Evolutionary conservation across 1,140 invertebrate genomes (phyloP).

Genomic region (Sarcophaga peregrina): DNA sequence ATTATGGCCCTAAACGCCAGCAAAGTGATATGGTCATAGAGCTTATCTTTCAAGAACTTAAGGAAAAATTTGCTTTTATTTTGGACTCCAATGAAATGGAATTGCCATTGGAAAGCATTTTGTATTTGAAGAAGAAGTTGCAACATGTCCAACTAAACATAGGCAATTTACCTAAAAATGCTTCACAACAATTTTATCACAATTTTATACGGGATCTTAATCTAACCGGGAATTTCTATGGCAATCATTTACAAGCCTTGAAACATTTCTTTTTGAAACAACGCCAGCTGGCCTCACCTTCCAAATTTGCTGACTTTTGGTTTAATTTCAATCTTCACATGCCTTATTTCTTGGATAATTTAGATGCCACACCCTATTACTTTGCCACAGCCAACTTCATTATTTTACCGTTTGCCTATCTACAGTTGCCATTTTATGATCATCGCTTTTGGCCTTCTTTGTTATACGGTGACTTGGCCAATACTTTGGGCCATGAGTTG

Average conservation of each 20-base stretch:
- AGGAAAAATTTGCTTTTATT: not conserved
- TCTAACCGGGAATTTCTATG: constrained; percentile 22
- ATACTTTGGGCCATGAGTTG: constrained; percentile 60
- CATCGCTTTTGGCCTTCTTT: constrained; percentile 53
- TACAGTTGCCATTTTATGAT: constrained; percentile 57
- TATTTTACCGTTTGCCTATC: constrained; percentile 58
- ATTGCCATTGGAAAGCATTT: not conserved
- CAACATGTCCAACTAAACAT: constrained; percentile 4
- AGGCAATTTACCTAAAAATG: constrained; percentile 31
- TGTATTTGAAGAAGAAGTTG: constrained; percentile 6
- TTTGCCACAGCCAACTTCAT: constrained; percentile 58
- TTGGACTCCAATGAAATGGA: constrained; percentile 17
- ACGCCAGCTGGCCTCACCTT: not conserved
- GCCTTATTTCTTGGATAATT: constrained; percentile 53
- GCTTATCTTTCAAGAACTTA: not conserved
- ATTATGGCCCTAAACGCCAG: not conserved
- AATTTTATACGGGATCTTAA: not conserved
- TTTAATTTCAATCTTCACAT: constrained; percentile 59
- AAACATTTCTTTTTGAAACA: constrained; percentile 1
- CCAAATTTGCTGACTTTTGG: not conserved
- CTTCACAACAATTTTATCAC: not conserved
- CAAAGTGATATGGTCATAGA: constrained; percentile 24
- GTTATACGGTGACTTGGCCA: constrained; percentile 58
- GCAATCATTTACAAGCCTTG: constrained; percentile 29
- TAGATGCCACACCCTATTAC: constrained; percentile 60